Evolutionary conservation across 1,140 invertebrate species (phyloP), one percentile per base, ranked within the genome.

Genomic region (Zaprionus africanus): DNA sequence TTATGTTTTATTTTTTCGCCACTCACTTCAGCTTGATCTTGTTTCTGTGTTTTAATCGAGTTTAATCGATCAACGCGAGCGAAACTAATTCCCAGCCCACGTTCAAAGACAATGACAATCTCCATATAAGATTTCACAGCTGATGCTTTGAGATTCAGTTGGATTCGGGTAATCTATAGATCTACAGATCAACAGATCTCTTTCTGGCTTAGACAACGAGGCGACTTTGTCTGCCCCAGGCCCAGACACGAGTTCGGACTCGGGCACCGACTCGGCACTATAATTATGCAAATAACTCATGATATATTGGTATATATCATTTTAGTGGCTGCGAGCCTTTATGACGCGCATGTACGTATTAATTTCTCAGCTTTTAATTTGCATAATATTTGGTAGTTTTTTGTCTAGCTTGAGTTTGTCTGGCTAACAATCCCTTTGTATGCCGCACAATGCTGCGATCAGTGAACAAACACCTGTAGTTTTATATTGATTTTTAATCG

Each of bases 401-500:
- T 53, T 71, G 60, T 63, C 60, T 43, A 38, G 53, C 49, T 53
- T 19, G 19, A 24, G 46, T 7, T 26, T 31, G 46, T n/a, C n/a
- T 43, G 65, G 38, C 43, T 26, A 61, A 31, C 57, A 57, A 54
- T 76, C 64, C 82, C 73, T 64, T 67, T 85, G 43, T 65, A 17
- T 59, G 64, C 53, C 36, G 34, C 51, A 63, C 73, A 79, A 64
- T 71, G 57, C 65, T 60, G 17, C 63, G 49, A 64, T 69, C 64
- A 70, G 17, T 76, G 54, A 75, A 76, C 62, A 73, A 66, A 66
- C n/a, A 31, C 43, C 36, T 65, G 49, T 59, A 53, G 46, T 54
- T 87, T 88, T 88, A 88, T 81, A 88, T 88, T 88, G 81, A 85
- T 90, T 88, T 90, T 88, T 90, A 90, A 85, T 90, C 82, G 79